Percentiles rank a stretch among this genome's conserved stretches.
These are phyloP conservation scores for Hypsopygia costalis DNA, from an alignment of 2,888 invertebrate species.

Conservation along the genomic window DNA sequence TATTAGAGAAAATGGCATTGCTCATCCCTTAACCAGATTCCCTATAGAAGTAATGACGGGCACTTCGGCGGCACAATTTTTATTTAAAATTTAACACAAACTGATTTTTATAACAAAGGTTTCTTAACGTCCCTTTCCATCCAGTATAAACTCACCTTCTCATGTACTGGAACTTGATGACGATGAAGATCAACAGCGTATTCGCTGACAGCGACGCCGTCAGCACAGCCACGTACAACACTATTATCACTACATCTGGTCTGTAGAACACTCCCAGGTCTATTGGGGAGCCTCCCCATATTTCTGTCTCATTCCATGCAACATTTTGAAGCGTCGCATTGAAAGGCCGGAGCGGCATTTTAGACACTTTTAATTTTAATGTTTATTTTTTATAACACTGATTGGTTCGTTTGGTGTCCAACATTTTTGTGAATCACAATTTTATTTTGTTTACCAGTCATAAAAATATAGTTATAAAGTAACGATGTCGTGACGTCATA, in stretches of 20 bases:
- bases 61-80: too few species aligned
- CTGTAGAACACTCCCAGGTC: slow-evolving; percentile 63
- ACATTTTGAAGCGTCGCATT: slow-evolving; percentile 29
- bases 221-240: slow-evolving; percentile 83
- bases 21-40: too few species aligned
- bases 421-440: background rate
- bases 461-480: too few species aligned
- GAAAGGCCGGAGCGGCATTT: slow-evolving; percentile 13
- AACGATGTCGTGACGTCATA: too few species aligned
- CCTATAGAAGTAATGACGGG: too few species aligned
- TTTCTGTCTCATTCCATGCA: slow-evolving; percentile 39
- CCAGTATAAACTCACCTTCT: slow-evolving; percentile 83
- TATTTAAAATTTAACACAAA: too few species aligned
- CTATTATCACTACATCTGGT: slow-evolving; percentile 78
- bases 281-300: slow-evolving; percentile 38
- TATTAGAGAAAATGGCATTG: too few species aligned
- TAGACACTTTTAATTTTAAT: background rate
- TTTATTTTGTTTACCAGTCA: too few species aligned
- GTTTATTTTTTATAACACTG: background rate
- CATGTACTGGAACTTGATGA: slow-evolving; percentile 87
- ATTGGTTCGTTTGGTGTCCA: too few species aligned
- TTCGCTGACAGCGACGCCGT: slow-evolving; percentile 84
- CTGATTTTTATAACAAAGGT: too few species aligned
- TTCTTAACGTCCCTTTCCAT: too few species aligned
- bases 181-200: slow-evolving; percentile 84